These are phyloP conservation scores for Caenorhabditis doughertyi DNA, from an alignment of 2,888 invertebrate species.

Conservation along the genomic window DNA sequence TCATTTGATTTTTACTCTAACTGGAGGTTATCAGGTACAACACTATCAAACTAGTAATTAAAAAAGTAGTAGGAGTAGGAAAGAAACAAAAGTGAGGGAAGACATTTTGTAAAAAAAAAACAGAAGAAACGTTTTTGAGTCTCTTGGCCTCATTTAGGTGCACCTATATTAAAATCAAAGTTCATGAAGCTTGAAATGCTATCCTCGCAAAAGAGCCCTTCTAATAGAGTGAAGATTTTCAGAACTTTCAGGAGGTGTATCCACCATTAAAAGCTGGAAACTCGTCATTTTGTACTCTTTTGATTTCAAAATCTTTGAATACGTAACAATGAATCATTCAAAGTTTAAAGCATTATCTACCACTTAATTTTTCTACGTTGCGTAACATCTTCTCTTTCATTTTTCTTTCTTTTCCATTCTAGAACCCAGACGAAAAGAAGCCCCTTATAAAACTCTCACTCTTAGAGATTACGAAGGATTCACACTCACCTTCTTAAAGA, in stretches of 20 bases:
- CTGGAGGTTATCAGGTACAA: slow-evolving; percentile 3
- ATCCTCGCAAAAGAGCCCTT: no score
- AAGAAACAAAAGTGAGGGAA: no score
- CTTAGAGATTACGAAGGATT: slow-evolving; percentile 21
- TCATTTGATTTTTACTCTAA: slow-evolving; percentile 1
- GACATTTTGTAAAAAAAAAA: no score
- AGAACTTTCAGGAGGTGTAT: no score
- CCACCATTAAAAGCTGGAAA: no score
- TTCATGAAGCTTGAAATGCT: no score
- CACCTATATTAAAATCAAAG: no score
- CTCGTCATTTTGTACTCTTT: background rate
- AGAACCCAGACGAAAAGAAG: slow-evolving; percentile 21
- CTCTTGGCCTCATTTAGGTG: no score
- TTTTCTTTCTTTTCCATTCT: no score
- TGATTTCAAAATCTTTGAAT: background rate
- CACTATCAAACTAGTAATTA: background rate
- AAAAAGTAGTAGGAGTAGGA: no score
- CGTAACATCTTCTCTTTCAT: slow-evolving; percentile 1
- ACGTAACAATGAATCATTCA: slow-evolving; percentile 1
- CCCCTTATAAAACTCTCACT: background rate
- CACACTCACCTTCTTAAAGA: slow-evolving; percentile 23
- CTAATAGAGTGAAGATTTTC: no score
- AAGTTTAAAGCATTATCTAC: background rate
- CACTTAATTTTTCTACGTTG: background rate
- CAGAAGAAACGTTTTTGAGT: no score